Percentiles rank a stretch among this genome's conserved stretches.
Conservation (phyloP, 2,888 invertebrate genomes). For the Trilocha varians region DNA sequence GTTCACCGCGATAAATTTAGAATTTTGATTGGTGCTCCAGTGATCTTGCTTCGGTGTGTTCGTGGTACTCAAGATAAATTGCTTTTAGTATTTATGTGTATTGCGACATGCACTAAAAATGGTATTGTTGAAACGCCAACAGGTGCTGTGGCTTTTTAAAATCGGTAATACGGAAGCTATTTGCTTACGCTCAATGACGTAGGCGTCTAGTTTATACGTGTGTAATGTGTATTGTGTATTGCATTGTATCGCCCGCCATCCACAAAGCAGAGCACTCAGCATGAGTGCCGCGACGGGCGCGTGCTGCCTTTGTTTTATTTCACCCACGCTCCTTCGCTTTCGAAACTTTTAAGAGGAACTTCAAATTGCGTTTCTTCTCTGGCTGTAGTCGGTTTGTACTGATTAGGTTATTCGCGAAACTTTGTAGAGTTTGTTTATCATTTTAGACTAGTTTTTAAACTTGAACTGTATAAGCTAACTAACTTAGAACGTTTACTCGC, state of each 20-base stretch:
- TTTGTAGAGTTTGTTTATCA: neutral
- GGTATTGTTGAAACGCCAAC: neutral
- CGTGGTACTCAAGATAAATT: neutral
- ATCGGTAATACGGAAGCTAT: constrained; percentile 9
- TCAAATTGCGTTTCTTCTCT: constrained; percentile 60
- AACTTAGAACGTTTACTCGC: too few species aligned
- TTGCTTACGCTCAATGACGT: constrained; percentile 23
- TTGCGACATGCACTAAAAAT: neutral
- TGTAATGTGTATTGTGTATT: constrained; percentile 26
- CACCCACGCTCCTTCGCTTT: constrained; percentile 63
- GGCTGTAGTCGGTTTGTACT: constrained; percentile 43
- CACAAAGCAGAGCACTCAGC: constrained; percentile 70
- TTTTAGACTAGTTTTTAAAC: neutral
- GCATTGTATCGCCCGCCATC: constrained; percentile 59
- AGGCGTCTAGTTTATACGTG: constrained; percentile 20
- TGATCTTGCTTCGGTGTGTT: neutral
- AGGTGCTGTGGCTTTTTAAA: neutral
- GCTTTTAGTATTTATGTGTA: neutral
- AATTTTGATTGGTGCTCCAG: neutral
- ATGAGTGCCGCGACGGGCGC: constrained; percentile 63
- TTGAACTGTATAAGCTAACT: too few species aligned
- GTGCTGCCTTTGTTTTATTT: constrained; percentile 68
- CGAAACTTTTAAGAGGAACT: constrained; percentile 63
- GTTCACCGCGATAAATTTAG: neutral
- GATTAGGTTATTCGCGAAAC: constrained; percentile 36